Evolutionary conservation across 2,113 vertebrate genomes (phyloP).

Genomic region (Rhinolophus ferrumequinum): DNA sequence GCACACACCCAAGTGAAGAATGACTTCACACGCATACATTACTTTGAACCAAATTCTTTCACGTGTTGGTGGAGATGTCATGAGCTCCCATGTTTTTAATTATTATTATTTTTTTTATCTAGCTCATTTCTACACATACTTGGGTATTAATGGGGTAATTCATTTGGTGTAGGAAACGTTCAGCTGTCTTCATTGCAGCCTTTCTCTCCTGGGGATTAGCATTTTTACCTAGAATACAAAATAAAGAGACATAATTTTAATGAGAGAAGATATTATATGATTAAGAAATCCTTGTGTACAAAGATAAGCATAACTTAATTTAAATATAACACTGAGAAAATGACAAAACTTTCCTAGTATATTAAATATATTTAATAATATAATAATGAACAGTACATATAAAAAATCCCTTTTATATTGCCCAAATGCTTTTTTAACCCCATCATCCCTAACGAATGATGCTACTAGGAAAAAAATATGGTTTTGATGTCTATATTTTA

Average conservation of each 20-base stretch:
- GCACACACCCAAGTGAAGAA: neutral
- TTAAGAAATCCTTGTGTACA: neutral
- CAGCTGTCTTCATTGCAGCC: conserved; percentile 94
- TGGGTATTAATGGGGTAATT: conserved; percentile 92
- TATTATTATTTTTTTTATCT: neutral
- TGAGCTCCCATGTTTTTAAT: too few species aligned
- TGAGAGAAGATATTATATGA: neutral
- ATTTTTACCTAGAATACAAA: conserved; percentile 87
- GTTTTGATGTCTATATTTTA: neutral
- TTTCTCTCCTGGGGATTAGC: conserved; percentile 93
- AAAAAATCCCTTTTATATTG: neutral
- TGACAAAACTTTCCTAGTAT: neutral
- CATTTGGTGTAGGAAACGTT: conserved; percentile 93
- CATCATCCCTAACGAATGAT: neutral
- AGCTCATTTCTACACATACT: conserved; percentile 81
- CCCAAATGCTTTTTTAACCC: neutral
- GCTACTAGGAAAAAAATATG: neutral
- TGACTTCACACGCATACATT: neutral
- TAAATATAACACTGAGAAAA: neutral
- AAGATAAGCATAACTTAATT: neutral
- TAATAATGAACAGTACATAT: neutral
- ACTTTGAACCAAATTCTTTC: neutral
- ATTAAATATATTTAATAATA: conserved; percentile 7
- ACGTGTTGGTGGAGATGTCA: neutral
- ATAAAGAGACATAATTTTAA: neutral